phyloP scores from a whole-genome alignment of 2,888 invertebrate genomes.

The Argyresthia goedartella region DNA sequence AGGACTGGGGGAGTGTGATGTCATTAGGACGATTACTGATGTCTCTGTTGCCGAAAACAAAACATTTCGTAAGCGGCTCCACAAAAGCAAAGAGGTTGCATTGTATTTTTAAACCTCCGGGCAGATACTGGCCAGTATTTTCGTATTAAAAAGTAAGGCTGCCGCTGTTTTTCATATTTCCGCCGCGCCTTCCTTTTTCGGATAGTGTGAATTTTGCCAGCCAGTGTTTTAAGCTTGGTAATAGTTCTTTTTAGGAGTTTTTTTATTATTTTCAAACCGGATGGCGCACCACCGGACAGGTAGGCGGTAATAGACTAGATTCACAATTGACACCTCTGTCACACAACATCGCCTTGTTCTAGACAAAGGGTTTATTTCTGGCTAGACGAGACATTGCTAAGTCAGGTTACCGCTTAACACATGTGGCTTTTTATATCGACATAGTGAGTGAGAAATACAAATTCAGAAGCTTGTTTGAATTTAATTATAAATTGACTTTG shows the following conservation, averaged over 20 bases:
- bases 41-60: no score
- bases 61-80: no score
- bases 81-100: no score
- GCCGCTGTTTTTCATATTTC: slow-evolving; percentile 17
- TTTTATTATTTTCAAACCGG: slow-evolving; percentile 9
- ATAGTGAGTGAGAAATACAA: no score
- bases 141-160: not conserved
- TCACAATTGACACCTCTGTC: slow-evolving; percentile 41
- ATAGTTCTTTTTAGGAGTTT: not conserved
- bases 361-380: slow-evolving; percentile 24
- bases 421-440: slow-evolving; percentile 17
- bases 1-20: not conserved
- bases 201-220: slow-evolving; percentile 37
- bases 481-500: no score
- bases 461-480: no score
- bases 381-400: slow-evolving; percentile 39
- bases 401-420: slow-evolving; percentile 22
- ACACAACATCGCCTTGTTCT: slow-evolving; percentile 30
- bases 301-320: slow-evolving; percentile 8
- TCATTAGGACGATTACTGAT: not conserved
- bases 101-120: no score
- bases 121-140: no score
- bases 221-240: slow-evolving; percentile 5
- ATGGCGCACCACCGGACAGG: slow-evolving; percentile 11
- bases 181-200: slow-evolving; percentile 15